These are phyloP conservation scores for Actinia tenebrosa DNA, from an alignment of 64 coral and sea anemone species.

Conservation along the genomic window DNA sequence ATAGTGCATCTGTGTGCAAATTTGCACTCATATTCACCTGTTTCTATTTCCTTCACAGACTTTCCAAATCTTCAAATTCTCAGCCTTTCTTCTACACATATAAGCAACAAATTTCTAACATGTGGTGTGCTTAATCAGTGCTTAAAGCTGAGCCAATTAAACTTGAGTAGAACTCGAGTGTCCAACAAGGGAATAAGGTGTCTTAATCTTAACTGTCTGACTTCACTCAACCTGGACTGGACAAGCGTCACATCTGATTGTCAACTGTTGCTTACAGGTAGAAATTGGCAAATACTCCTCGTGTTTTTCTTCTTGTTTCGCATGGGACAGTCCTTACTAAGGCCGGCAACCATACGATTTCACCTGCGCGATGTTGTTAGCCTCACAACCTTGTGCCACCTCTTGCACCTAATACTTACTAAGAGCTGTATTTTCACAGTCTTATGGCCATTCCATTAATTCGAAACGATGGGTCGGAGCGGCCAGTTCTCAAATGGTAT, in stretches of 20 bases:
- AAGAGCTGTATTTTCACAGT: too few relatives aligned
- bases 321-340: too few relatives aligned
- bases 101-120: constrained; percentile 61
- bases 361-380: too few relatives aligned
- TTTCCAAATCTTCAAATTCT: constrained; percentile 69
- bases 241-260: constrained; percentile 79
- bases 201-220: constrained; percentile 52
- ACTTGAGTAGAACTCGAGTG: constrained; percentile 67
- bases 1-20: too few relatives aligned
- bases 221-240: constrained; percentile 77
- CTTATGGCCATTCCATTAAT: too few relatives aligned
- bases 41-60: constrained; percentile 21
- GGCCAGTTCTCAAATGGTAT: too few relatives aligned
- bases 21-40: not conserved
- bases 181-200: constrained; percentile 59
- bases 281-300: not conserved
- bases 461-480: too few relatives aligned
- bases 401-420: too few relatives aligned
- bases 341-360: too few relatives aligned
- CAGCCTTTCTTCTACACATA: constrained; percentile 68
- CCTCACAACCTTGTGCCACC: too few relatives aligned
- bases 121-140: constrained; percentile 52
- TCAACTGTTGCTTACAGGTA: constrained; percentile 62
- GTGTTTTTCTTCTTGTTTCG: not conserved
- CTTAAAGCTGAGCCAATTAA: constrained; percentile 54